Base-by-base conservation (phyloP, 2,888 invertebrate genomes). In the Hermodice carunculata region DNA sequence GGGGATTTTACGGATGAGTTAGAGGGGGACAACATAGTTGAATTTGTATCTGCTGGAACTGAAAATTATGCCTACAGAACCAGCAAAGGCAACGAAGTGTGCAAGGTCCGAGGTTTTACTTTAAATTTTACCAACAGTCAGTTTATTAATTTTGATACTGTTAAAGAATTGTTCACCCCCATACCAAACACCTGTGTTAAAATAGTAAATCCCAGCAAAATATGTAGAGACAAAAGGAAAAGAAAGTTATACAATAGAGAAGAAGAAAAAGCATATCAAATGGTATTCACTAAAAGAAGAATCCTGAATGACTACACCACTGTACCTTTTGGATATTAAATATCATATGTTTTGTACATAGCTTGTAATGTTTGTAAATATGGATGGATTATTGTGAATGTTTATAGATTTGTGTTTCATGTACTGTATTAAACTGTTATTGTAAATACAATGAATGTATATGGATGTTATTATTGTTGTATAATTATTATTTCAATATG, bases 171-270 rank as follows among this genome's bases (percentile, higher is more conserved):
- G 44, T 17, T 37, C 28, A 4, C 11, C 14, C 14, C 26, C 5
- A 6, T 14, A 3, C 14, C 4, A 4, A 8, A 4, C n/a, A n/a
- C 26, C 3, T 11, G 28, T 5, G 5, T 48, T n/a, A n/a, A n/a
- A 22, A 32, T 61, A 11, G 61, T 53, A n/a, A 69, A 71, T 51
- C 66, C 66, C n/a, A 40, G 43, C n/a, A 73, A 73, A 62, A 71
- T 71, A 34, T 64, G 46, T 14, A 58, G 73, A 46, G 62, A 92
- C 79, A 92, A 91, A n/a, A 11, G 8, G 24, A 26, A n/a, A 86
- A 93, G 94, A 66, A 89, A 90, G 78, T 89, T 94, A 67, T 91
- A 91, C 87, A 93, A 93, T 84, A 89, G 90, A 81, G 93, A 71
- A 69, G 53, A 52, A 52, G 24, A 64, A 6, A 48, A 48, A 24